phyloP scores from a whole-genome alignment of 2,797 vertebrate genomes.

The Paratrypauchen microcephalus region DNA sequence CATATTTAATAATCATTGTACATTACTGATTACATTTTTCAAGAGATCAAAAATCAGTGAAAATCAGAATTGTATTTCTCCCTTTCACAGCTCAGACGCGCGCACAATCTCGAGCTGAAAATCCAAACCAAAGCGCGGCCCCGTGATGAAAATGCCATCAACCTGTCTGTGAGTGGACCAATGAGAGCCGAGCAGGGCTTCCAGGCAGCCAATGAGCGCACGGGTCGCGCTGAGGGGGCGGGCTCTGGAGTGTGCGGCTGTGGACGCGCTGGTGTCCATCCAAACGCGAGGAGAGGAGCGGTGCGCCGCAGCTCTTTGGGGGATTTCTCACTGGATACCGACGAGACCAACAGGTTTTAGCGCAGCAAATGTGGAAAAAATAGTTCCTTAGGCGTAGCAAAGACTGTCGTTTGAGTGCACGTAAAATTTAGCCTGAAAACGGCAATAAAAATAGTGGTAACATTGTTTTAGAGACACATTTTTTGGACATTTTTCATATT shows the following conservation, averaged over 20 bases:
- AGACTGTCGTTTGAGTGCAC: too few species aligned
- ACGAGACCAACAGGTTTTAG: neutral
- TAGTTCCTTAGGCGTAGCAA: constrained; percentile 4
- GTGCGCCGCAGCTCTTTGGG: neutral
- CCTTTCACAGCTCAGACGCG: too few species aligned
- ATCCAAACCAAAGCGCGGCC: neutral
- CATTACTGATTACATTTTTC: too few species aligned
- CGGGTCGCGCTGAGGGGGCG: constrained; percentile 35
- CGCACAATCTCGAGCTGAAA: neutral
- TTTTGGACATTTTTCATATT: neutral
- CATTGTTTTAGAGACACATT: neutral
- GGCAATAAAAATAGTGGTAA: constrained; percentile 21
- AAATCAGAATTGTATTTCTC: too few species aligned
- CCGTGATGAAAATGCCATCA: constrained; percentile 42
- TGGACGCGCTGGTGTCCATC: constrained; percentile 12
- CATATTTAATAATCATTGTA: too few species aligned
- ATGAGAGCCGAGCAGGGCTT: constrained; percentile 24
- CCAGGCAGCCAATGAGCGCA: constrained; percentile 61
- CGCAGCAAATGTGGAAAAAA: constrained; percentile 21
- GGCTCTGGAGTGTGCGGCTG: constrained; percentile 18
- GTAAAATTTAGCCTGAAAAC: neutral
- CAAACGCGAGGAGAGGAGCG: constrained; percentile 25
- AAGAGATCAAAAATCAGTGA: too few species aligned
- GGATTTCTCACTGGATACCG: neutral
- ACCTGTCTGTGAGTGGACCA: constrained; percentile 63